Percentiles rank a stretch among this genome's conserved stretches.
Evolutionary conservation across 2,888 invertebrate genomes (phyloP).

Genomic region (Steromphala cineraria): DNA sequence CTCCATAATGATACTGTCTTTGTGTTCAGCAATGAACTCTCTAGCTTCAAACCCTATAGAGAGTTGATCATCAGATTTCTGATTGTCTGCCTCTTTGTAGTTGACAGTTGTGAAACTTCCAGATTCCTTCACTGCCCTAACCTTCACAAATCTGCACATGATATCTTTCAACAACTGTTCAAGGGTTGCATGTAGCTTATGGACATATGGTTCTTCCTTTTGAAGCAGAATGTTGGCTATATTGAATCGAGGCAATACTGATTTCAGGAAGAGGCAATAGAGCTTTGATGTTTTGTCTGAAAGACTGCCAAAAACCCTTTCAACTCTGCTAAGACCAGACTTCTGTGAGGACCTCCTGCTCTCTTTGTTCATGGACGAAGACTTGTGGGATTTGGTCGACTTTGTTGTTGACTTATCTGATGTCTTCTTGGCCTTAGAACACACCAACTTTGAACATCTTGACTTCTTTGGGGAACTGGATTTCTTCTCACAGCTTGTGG

Average conservation of each 20-base stretch:
- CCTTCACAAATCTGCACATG: constrained; percentile 23
- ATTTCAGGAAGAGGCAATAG: constrained; percentile 16
- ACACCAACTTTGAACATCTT: too few relatives aligned
- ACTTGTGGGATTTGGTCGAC: too few relatives aligned
- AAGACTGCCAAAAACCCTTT: neutral
- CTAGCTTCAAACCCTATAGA: constrained; percentile 5
- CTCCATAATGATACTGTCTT: neutral
- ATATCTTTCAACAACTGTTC: neutral
- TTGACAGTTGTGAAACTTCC: too few relatives aligned
- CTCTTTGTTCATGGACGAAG: too few relatives aligned
- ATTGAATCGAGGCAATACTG: constrained; percentile 19
- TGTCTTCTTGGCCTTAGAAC: too few relatives aligned
- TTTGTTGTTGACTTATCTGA: too few relatives aligned
- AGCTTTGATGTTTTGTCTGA: neutral
- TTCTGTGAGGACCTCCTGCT: too few relatives aligned
- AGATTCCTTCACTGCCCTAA: too few relatives aligned
- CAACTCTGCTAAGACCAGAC: too few relatives aligned
- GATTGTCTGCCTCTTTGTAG: neutral
- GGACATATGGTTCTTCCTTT: constrained; percentile 21
- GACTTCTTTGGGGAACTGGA: too few relatives aligned
- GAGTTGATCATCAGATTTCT: neutral
- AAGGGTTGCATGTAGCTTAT: constrained; percentile 1
- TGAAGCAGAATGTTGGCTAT: constrained; percentile 22
- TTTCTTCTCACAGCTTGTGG: too few relatives aligned
- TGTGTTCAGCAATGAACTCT: neutral